Evolutionary conservation across 2,113 vertebrate genomes (phyloP).

Genomic region (Onychostoma macrolepis): DNA sequence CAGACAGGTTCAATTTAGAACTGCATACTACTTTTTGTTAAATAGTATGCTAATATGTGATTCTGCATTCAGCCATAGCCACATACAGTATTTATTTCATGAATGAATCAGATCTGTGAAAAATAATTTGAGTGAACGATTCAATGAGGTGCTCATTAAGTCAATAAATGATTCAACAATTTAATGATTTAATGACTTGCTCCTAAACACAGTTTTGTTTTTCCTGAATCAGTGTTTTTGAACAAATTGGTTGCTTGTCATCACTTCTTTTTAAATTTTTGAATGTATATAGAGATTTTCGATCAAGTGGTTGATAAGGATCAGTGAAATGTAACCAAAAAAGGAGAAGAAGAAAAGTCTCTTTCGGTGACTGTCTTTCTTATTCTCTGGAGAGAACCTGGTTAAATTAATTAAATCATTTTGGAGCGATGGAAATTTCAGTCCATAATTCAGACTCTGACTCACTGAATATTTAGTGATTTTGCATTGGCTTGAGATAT

Average conservation of each 20-base stretch:
- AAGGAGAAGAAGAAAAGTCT: not conserved
- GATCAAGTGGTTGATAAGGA: not conserved
- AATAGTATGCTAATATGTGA: not conserved
- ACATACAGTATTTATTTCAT: not conserved
- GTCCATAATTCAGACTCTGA: slow-evolving; percentile 36
- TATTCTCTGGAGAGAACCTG: not conserved
- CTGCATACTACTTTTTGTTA: not conserved
- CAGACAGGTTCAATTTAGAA: not conserved
- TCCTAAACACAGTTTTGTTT: not conserved
- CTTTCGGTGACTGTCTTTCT: slow-evolving; percentile 1
- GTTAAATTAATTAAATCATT: slow-evolving; percentile 34
- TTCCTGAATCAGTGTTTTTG: not conserved
- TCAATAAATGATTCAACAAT: too few relatives aligned
- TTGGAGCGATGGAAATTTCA: slow-evolving; percentile 28
- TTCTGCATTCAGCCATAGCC: not conserved
- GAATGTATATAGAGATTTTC: not conserved
- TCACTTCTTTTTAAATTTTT: not conserved
- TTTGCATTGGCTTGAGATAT: slow-evolving; percentile 15
- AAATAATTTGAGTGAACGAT: not conserved
- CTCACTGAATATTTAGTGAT: slow-evolving; percentile 29
- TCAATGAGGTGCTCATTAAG: not conserved
- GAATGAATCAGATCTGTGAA: not conserved
- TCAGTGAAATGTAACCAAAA: not conserved
- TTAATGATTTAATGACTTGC: not conserved
- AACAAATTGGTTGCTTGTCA: not conserved